Evolutionary conservation across 2,113 vertebrate species (phyloP), one percentile per base, ranked within the genome.

Genomic region (Aegithalos caudatus): DNA sequence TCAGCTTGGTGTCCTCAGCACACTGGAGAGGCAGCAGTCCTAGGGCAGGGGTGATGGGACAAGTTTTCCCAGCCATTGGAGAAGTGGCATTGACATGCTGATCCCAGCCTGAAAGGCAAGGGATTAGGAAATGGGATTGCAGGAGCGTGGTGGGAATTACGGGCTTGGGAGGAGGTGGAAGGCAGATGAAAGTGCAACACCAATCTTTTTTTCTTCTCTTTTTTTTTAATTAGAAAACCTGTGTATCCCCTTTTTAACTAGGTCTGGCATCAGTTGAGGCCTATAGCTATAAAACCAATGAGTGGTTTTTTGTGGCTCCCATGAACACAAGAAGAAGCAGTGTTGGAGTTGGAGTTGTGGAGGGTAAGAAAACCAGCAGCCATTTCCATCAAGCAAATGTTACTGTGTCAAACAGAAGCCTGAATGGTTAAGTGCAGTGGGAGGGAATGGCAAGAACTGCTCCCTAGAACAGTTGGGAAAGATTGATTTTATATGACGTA

Each of bases 251-350:
- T 97, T 97, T 90, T 97, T 94, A 95, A 96, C 84, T 97, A 99
- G 99, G 99, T 93, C 86, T 99, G 90, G 98, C 99, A 4, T 99
- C 99, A 18, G 99, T 99, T 91, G 99, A 99, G 97, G 98, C 97
- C 69, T 99, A 98, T 97, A 99, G 98, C 92, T 98, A 98, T 77
- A 99, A 99, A 98, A 98, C 98, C 67, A 99, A 99, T 71, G 99
- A 99, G 93, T 99, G 99, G 99, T 98, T 98, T 79, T 99, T 98
- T 69, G 99, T 99, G 80, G 98, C 99, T 90, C 98, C 99, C 37
- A 99, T 99, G 99, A 99, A 99, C 97, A 99, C 99, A 4, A 97
- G 99, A 70, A 98, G 99, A 92, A 99, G 99, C 98, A 99, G 99
- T 77, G 99, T 99, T 95, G 99, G 99, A 13, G 99, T 99, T 27